Evolutionary conservation across 2,113 vertebrate species (phyloP), one percentile per base, ranked within the genome.

Genomic region (Tragelaphus buxtoni): DNA sequence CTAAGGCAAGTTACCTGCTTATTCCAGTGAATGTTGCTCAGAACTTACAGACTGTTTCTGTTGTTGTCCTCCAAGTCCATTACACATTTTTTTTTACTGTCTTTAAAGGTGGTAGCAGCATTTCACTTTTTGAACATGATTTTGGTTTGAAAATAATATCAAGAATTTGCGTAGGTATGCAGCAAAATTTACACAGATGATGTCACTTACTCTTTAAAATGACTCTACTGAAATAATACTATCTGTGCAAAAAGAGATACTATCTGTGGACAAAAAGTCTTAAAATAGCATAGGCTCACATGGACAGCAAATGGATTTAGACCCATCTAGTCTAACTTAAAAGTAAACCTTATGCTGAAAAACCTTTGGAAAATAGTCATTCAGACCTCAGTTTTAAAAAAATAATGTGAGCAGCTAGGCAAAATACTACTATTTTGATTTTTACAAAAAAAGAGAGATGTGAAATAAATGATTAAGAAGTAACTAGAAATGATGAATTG

Each of bases 121-220:
- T 32, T 86, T 81, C 42, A 91, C 35, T 90, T 96, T 94, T 85
- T 14, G 77, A 90, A 94, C 47, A 61, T 81, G 28, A 39, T 94
- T 97, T 96, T 95, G 55, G 35, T 93, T n/a, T 90, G 88, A 89
- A 96, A 96, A 87, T 96, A 94, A 60, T 30, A 30, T 63, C 49
- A 81, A 13, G 61, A 81, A 47, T 88, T 94, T 79, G 39, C 1
- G 0, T 90, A 47, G 9, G 8, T 91, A 35, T 58, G 61, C n/a
- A 91, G 56, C 77, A 86, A 61, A 82, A 7, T 95, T 35, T 85
- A 49, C 7, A 14, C 26, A 18, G 91, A 26, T 82, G 72, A 39
- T 86, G 24, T 32, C 28, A 58, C 76, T 74, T 55, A 88, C 22
- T 94, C 18, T 80, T 97, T 90, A 69, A 94, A 92, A 74, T 69